Conservation (phyloP, 2,888 invertebrate genomes). For the Acrobasis suavella region DNA sequence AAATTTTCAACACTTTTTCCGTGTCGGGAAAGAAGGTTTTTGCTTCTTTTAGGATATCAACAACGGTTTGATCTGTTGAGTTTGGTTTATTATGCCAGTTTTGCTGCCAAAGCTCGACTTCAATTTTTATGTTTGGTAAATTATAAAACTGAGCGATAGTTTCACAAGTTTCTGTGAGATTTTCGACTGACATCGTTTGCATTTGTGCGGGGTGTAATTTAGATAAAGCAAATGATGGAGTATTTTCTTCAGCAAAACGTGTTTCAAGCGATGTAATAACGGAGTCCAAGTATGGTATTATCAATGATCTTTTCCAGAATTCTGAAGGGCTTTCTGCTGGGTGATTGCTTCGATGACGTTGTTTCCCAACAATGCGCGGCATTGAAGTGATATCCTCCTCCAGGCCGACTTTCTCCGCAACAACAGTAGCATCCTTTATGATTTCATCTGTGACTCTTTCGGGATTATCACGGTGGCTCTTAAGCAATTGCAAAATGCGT, state of each 20-base stretch:
- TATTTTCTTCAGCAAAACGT: slow-evolving; percentile 29
- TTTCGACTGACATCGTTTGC: slow-evolving; percentile 30
- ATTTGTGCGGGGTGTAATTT: slow-evolving; percentile 28
- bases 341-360: slow-evolving; percentile 39
- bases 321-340: slow-evolving; percentile 35
- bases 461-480: slow-evolving; percentile 33
- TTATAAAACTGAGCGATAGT: slow-evolving; percentile 26
- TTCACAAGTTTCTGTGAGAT: slow-evolving; percentile 28
- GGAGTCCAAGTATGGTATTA: slow-evolving; percentile 42
- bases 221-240: slow-evolving; percentile 27
- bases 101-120: slow-evolving; percentile 29
- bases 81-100: slow-evolving; percentile 26
- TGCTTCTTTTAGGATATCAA: slow-evolving; percentile 21
- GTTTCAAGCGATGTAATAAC: slow-evolving; percentile 32
- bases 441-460: slow-evolving; percentile 34
- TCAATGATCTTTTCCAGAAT: slow-evolving; percentile 37
- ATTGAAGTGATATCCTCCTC: slow-evolving; percentile 31
- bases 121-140: slow-evolving; percentile 23
- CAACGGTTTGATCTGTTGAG: slow-evolving; percentile 29
- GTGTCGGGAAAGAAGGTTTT: slow-evolving; percentile 28
- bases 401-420: slow-evolving; percentile 36
- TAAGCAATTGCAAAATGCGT: slow-evolving; percentile 29
- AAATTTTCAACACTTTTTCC: slow-evolving; percentile 28
- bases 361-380: slow-evolving; percentile 34
- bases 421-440: slow-evolving; percentile 33